Evolutionary conservation across 2,113 vertebrate species (phyloP), one percentile per base, ranked within the genome.

Genomic region (Rana temporaria): DNA sequence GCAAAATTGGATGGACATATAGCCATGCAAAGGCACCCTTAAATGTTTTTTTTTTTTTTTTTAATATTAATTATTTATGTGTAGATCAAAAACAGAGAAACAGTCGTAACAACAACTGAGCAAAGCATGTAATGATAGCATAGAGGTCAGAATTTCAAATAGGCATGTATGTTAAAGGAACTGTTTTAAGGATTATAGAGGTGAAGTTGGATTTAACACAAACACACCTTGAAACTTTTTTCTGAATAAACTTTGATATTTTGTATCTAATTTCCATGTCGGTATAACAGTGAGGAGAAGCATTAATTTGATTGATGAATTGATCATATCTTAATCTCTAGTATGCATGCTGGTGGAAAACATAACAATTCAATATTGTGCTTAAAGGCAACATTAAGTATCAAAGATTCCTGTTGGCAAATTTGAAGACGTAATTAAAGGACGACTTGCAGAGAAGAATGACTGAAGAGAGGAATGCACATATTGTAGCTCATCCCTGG

Each of bases 351-450:
- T 74, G 48, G 18, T 22, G 18, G 42, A 57, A 53, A 82, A 66
- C 71, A 67, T 20, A 75, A 71, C 48, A 57, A 24, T 74, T 66
- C 53, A 52, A 74, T 67, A 18, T 59, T 67, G 65, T 67, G 63
- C 56, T 86, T 34, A 65, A 85, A 73, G 75, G 20, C 69, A 57
- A 15, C 62, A 17, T 69, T 66, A 34, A 64, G 20, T 19, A 75
- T 34, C 48, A 86, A 65, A 82, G 26, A 77, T 72, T 86, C 38
- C 79, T 64, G 85, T 86, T 84, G 70, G 67, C 55, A 52, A 78
- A 66, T 17, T 26, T 22, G 19, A 53, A 67, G 78, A 79, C 16
- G 69, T 62, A 85, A 85, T 86, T 86, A 85, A 84, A 84, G 78
- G 0, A 60, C 81, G 81, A 63, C 72, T 85, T 68, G 65, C 52